Percentiles rank a stretch among this genome's conserved stretches.
Conservation (phyloP, 2,113 vertebrate genomes). For the Ailurus styani region DNA sequence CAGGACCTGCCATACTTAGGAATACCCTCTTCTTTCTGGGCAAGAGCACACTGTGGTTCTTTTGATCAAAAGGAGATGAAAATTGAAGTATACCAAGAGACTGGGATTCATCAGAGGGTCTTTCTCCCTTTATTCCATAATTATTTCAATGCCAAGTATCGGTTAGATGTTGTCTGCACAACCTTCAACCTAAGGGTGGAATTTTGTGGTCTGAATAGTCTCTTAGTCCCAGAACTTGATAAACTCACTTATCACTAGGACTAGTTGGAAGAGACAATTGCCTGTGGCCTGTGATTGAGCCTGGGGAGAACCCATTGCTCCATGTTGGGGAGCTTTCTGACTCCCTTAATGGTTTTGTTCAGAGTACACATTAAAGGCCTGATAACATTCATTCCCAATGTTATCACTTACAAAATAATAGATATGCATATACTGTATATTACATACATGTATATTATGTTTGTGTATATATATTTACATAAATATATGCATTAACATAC, state of each 20-base stretch:
- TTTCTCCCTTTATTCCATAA: not conserved
- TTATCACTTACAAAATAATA: not conserved
- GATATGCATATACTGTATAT: not conserved
- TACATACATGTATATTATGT: not conserved
- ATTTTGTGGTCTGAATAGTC: not conserved
- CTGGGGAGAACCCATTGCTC: not conserved
- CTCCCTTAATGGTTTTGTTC: not conserved
- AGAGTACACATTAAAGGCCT: not conserved
- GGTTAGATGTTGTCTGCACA: not conserved
- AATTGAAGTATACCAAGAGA: not conserved
- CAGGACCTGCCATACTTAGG: not conserved
- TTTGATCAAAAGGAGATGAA: not conserved
- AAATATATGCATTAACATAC: not conserved
- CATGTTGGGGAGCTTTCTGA: not conserved
- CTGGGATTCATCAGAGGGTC: not conserved
- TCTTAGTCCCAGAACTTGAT: not conserved
- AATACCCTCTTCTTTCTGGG: not conserved
- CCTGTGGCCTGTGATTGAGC: not conserved
- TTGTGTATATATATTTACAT: not conserved
- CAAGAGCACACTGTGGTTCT: not conserved
- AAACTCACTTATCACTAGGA: not conserved
- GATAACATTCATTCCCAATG: not conserved
- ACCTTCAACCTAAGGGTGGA: not conserved
- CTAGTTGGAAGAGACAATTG: not conserved
- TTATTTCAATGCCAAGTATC: not conserved